Percentiles rank a stretch among this genome's conserved stretches.
phyloP scores from a whole-genome alignment of 1,140 invertebrate species.

The Orius insidiosus region DNA sequence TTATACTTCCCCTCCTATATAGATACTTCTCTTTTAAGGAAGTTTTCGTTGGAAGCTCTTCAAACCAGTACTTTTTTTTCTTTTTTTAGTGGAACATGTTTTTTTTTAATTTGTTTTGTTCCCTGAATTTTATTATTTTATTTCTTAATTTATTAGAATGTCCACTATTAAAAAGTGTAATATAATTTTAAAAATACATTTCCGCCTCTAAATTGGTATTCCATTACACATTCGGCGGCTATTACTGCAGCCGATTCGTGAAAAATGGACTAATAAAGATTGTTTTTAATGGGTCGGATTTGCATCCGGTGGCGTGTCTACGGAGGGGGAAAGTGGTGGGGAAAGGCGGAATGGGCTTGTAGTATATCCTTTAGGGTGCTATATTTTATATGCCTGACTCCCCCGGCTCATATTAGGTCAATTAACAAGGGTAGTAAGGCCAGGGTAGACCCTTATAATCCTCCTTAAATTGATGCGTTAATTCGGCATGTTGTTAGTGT shows the following conservation, averaged over 20 bases:
- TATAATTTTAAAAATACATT: not conserved
- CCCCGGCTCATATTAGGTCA: constrained; percentile 7
- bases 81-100: too few relatives aligned
- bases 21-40: too few relatives aligned
- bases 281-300: constrained; percentile 6
- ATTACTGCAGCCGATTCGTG: not conserved
- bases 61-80: too few relatives aligned
- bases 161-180: not conserved
- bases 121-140: too few relatives aligned
- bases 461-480: constrained; percentile 6
- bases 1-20: too few relatives aligned
- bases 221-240: constrained; percentile 1
- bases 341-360: not conserved
- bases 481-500: constrained; percentile 1
- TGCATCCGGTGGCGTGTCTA: not conserved
- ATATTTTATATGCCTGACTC: constrained; percentile 1
- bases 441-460: constrained; percentile 2
- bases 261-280: constrained; percentile 7
- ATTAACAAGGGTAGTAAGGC: constrained; percentile 3
- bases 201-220: not conserved
- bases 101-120: too few relatives aligned
- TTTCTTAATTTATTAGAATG: not conserved
- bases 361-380: constrained; percentile 5
- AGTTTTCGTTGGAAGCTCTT: too few relatives aligned
- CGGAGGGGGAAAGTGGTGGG: not conserved